These are phyloP conservation scores for Crocallis elinguaria DNA, from an alignment of 2,888 invertebrate genomes.

Conservation along the genomic window DNA sequence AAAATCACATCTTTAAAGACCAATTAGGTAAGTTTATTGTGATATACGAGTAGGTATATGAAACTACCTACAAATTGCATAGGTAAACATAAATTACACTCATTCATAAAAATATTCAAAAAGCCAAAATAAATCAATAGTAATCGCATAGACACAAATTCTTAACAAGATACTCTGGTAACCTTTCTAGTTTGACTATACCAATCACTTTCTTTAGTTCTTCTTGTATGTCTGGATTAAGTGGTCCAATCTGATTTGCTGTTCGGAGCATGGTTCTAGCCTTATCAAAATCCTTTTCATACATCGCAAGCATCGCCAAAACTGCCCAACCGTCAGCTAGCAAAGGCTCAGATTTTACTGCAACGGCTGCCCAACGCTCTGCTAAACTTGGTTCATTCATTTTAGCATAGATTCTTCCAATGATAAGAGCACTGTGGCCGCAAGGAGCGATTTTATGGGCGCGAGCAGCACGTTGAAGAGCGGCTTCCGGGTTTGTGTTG, in stretches of 20 bases:
- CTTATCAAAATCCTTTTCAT: slow-evolving; percentile 57
- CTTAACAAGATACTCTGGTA: slow-evolving; percentile 63
- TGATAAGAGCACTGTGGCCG: slow-evolving; percentile 64
- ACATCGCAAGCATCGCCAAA: slow-evolving; percentile 66
- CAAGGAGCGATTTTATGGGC: slow-evolving; percentile 68
- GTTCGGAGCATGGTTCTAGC: slow-evolving; percentile 69
- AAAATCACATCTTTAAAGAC: too few relatives aligned
- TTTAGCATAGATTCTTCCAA: slow-evolving; percentile 62
- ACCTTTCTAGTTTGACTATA: slow-evolving; percentile 51
- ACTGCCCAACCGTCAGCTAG: slow-evolving; percentile 76
- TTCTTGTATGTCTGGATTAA: slow-evolving; percentile 61
- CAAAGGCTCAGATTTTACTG: slow-evolving; percentile 69
- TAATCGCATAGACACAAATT: slow-evolving; percentile 67
- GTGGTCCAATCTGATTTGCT: slow-evolving; percentile 65
- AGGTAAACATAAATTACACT: neutral
- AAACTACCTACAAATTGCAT: too few relatives aligned
- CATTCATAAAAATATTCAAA: too few relatives aligned
- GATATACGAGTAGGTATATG: too few relatives aligned
- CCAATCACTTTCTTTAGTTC: slow-evolving; percentile 58
- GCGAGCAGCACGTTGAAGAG: slow-evolving; percentile 72
- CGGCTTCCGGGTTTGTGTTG: slow-evolving; percentile 48
- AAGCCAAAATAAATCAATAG: slow-evolving; percentile 35
- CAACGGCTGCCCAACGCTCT: slow-evolving; percentile 69
- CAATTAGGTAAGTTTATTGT: too few relatives aligned
- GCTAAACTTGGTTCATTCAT: slow-evolving; percentile 59